Conservation (phyloP, 2,888 invertebrate species). For the Norana najaformis region DNA sequence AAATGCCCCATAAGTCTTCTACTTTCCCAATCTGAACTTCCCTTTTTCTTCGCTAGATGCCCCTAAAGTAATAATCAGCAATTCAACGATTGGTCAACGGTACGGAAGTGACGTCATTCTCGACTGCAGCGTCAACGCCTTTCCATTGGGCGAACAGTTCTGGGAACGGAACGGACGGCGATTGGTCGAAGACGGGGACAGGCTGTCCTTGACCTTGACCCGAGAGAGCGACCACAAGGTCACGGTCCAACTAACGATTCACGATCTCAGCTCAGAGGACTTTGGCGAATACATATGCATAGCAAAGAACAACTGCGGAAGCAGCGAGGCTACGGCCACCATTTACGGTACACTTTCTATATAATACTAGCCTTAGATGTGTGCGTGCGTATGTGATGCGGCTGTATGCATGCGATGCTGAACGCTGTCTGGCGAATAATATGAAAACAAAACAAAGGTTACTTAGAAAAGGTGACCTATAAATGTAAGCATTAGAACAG, state of each 20-base stretch:
- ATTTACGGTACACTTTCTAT: neutral
- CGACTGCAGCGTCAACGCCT: conserved; percentile 37
- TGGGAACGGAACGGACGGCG: conserved; percentile 25
- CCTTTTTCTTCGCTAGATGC: neutral
- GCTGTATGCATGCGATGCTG: too few species aligned
- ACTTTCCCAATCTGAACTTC: too few species aligned
- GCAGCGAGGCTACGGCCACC: neutral
- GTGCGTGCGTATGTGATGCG: too few species aligned
- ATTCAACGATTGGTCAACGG: conserved; percentile 32
- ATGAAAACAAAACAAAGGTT: too few species aligned
- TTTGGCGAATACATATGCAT: conserved; percentile 33
- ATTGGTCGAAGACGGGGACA: conserved; percentile 15
- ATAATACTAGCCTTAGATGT: too few species aligned
- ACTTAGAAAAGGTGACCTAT: too few species aligned
- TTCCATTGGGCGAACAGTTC: conserved; percentile 45
- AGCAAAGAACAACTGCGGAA: conserved; percentile 29
- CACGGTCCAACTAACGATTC: conserved; percentile 18
- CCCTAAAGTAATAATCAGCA: neutral
- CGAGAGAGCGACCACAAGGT: conserved; percentile 45
- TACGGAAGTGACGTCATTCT: conserved; percentile 24
- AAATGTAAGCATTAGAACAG: too few species aligned
- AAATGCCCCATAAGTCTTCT: too few species aligned
- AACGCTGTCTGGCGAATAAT: too few species aligned
- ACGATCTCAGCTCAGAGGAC: conserved; percentile 21
- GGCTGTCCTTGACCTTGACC: neutral